Conservation (phyloP, 1,140 invertebrate genomes). For the Choristoneura fumiferana region DNA sequence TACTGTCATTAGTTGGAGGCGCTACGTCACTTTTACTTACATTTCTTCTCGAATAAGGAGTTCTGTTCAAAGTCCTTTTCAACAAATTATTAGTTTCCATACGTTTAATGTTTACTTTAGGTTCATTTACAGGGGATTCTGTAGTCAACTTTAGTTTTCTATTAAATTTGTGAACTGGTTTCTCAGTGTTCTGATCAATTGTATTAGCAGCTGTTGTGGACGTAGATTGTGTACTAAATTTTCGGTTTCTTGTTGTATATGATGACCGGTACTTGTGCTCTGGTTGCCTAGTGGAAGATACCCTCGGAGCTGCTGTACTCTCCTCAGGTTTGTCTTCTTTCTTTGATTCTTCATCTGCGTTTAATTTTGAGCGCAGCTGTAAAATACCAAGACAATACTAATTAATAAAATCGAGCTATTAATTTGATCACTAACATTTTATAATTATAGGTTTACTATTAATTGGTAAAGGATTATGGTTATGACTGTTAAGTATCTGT, state of each 20-base stretch:
- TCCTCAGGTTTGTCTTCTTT: conserved; percentile 34
- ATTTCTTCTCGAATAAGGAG: conserved; percentile 21
- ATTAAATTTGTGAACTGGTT: conserved; percentile 51
- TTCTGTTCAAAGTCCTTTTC: conserved; percentile 47
- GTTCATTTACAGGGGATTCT: conserved; percentile 38
- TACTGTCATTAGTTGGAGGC: conserved; percentile 29
- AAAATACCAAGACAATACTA: conserved; percentile 20
- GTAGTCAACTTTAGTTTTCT: conserved; percentile 59
- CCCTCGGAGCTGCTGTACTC: conserved; percentile 30
- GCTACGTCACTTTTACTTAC: conserved; percentile 21
- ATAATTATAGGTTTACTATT: no score
- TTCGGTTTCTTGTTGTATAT: conserved; percentile 50
- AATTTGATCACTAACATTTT: no score
- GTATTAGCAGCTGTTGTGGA: conserved; percentile 27
- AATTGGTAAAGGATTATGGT: no score
- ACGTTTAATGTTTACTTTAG: conserved; percentile 34
- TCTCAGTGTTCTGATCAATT: conserved; percentile 38
- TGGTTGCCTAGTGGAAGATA: conserved; percentile 34
- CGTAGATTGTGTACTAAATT: conserved; percentile 37
- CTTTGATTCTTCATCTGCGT: conserved; percentile 32
- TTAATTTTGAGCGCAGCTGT: conserved; percentile 38
- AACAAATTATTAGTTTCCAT: conserved; percentile 34
- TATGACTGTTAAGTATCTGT: conserved; percentile 7
- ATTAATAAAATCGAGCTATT: no score
- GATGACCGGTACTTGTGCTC: conserved; percentile 49